Base-by-base conservation (phyloP, 2,888 invertebrate species). In the Drosophila borealis region DNA sequence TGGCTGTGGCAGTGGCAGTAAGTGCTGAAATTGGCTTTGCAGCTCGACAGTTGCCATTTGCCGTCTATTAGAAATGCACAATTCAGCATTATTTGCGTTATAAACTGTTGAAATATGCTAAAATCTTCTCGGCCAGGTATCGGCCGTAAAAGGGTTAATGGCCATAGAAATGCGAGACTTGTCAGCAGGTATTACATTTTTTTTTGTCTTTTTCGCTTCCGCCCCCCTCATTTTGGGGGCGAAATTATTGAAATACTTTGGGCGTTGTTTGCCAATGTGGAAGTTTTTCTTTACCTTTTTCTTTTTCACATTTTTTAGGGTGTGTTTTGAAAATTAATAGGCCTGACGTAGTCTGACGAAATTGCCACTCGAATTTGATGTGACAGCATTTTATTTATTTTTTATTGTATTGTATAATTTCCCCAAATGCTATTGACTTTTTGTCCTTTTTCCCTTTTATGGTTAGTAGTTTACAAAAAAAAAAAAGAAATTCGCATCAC, bases 361-460 rank as follows among this genome's bases (percentile, higher is more conserved):
- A 88, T 85, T 76, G 85, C 88, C 83, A 80, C 86, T 88, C 69
- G 74, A 88, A 84, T 85, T 80, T 80, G 88, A 80, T 88, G 86
- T 88, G 83, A 85, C 83, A 84, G 88, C 80, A 71, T 88, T 83
- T 88, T 68, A 74, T 72, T 78, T 80, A 75, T 72, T 72, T 86
- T 74, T 86, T 70, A 74, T 83, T 59, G 74, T 50, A 63, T 84
- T 81, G 81, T 65, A 77, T 82, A 80, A 82, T 80, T 82, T 80
- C 49, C 64, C 59, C 14, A 57, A 29, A 29, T 57, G 17, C 39
- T 45, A 39, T 63, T 63, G 29, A 33, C 57, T 21, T 68, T 57
- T 48, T 21, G 29, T 44, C 45, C 50, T 51, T 68, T 57, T 36
- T 21, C 45, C 9, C 51, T 60, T 56, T 54, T 39, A 33, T 50